A percentile compares a stretch with the other conserved stretches of the same genome.
Conservation (phyloP, 2,888 invertebrate species). For the Oscheius sp. region DNA sequence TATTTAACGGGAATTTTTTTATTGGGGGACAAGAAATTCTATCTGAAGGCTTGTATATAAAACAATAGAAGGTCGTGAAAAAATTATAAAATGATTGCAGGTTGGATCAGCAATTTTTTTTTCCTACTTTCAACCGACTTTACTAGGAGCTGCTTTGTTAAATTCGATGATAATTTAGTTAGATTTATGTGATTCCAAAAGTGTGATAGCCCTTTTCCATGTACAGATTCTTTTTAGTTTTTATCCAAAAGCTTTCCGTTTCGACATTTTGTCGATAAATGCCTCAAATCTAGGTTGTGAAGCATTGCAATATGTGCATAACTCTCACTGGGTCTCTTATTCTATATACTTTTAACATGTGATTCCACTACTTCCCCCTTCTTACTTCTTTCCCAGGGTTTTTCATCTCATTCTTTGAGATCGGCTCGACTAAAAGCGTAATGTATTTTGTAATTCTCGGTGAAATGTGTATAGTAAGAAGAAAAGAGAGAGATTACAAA, state of each 20-base stretch:
- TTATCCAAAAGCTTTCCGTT: neutral
- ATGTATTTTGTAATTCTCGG: neutral
- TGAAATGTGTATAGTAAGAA: too few species aligned
- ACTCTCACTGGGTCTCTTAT: conserved; percentile 19
- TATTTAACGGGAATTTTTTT: too few species aligned
- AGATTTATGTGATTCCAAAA: neutral
- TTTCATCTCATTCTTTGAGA: neutral
- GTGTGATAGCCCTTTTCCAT: neutral
- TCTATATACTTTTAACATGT: neutral
- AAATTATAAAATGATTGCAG: too few species aligned
- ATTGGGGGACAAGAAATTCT: too few species aligned
- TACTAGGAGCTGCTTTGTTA: too few species aligned
- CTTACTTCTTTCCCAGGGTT: neutral
- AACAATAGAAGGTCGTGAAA: too few species aligned
- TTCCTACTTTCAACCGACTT: too few species aligned
- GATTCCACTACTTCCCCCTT: too few species aligned
- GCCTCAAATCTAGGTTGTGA: conserved; percentile 17
- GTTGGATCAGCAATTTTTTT: too few species aligned
- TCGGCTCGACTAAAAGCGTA: neutral
- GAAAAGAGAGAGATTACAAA: too few species aligned
- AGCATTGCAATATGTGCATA: conserved; percentile 28
- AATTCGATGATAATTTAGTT: too few species aligned
- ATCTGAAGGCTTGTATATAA: too few species aligned
- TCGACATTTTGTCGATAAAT: neutral
- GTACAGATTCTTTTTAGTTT: conserved; percentile 8